Conservation (phyloP, 2,113 vertebrate genomes). For the Climacteris rufus region DNA sequence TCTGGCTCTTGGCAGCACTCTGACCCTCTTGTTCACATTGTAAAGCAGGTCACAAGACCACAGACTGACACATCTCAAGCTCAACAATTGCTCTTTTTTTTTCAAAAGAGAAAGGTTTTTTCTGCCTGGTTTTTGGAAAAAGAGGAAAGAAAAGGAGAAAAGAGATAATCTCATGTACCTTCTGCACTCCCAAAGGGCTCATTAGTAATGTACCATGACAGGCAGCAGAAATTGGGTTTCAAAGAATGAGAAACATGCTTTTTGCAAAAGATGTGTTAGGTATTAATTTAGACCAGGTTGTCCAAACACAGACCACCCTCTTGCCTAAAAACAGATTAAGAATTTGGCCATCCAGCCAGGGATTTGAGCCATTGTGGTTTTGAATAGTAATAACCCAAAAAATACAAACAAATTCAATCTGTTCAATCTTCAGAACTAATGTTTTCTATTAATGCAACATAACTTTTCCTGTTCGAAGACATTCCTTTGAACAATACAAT, state of each 20-base stretch:
- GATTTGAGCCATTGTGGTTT: not conserved
- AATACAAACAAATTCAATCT: not conserved
- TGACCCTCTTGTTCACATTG: not conserved
- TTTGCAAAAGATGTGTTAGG: not conserved
- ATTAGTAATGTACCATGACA: not conserved
- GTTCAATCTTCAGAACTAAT: not conserved
- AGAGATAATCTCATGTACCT: not conserved
- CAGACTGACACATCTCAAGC: not conserved
- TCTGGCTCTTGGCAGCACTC: not conserved
- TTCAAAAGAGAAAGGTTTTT: not conserved
- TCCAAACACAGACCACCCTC: not conserved
- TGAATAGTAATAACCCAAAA: not conserved
- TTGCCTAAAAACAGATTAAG: not conserved
- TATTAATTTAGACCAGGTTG: not conserved
- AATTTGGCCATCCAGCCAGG: not conserved
- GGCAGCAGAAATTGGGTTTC: not conserved
- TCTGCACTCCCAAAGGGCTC: not conserved
- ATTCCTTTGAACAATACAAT: not conserved
- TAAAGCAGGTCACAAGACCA: not conserved
- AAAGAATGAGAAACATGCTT: not conserved
- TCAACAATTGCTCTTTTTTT: not conserved
- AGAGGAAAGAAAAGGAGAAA: not conserved
- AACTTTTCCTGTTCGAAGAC: not conserved
- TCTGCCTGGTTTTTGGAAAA: not conserved
- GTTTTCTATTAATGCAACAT: not conserved